Evolutionary conservation across 2,888 invertebrate species (phyloP), one percentile per base, ranked within the genome.

Genomic region (Hemicrepidius hirtus): DNA sequence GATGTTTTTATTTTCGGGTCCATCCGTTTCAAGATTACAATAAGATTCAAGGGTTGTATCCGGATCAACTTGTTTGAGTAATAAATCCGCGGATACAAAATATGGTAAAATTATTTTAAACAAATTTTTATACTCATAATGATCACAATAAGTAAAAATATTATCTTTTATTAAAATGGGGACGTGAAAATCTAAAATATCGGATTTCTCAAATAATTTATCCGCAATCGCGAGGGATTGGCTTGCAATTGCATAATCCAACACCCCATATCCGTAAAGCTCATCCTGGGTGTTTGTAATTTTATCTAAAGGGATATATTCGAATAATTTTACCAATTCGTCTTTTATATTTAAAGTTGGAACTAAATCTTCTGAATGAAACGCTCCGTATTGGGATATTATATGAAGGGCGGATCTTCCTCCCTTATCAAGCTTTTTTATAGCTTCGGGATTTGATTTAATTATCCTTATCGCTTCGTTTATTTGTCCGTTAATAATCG

Each of bases 181-280:
- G 2, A 5, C 16, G 3, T 41, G 13, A n/a, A 41, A 12, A 32
- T 9, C 20, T 10, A 24, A 55, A 3, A 2, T 32, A 6, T 37
- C 6, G 12, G 18, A 66, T 20, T 55, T 21, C 41, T 66, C 21
- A 24, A 53, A 66, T 7, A 66, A 28, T 9, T 57, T 20, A 55
- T 66, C 18, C 4, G 66, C 66, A 9, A 66, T 21, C n/a, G 32
- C 46, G 10, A 66, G 44, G 13, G 53, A 37, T 9, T 24, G 13
- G 4, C 2, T 24, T n/a, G 6, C 21, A 1, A 66, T 5, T 3
- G 66, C 66, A 18, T 66, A 66, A 21, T 57, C 55, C 10, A 66
- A 35, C 16, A 57, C 12, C 12, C 18, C 24, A 35, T 32, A 63
- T 7, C 4, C 20, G 1, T 32, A 13, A 28, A 63, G 13, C 0